phyloP scores from a whole-genome alignment of 2,797 vertebrate species.

The Xenopus petersii region DNA sequence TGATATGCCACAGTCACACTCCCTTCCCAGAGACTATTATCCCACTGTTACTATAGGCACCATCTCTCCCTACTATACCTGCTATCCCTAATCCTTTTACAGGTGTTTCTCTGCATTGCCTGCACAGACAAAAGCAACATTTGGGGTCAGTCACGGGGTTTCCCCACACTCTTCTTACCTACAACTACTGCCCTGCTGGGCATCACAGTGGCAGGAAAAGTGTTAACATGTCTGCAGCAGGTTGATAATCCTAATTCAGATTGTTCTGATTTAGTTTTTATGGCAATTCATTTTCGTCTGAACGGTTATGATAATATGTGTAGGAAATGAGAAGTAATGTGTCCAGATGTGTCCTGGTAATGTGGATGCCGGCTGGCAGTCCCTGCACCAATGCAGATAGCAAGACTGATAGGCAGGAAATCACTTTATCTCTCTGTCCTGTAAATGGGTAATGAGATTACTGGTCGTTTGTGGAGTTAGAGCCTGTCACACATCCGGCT shows the following conservation, averaged over 20 bases:
- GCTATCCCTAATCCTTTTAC: no score
- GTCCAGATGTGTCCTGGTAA: slow-evolving; percentile 34
- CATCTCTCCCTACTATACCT: no score
- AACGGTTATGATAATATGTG: slow-evolving; percentile 22
- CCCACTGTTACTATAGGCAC: no score
- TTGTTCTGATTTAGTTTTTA: slow-evolving; percentile 9
- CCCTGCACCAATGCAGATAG: not conserved
- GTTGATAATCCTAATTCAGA: not conserved
- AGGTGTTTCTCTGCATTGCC: no score
- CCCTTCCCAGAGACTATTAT: no score
- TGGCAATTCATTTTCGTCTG: slow-evolving; percentile 22
- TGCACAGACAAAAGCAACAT: no score
- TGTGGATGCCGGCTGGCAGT: slow-evolving; percentile 21
- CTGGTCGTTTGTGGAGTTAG: slow-evolving; percentile 21
- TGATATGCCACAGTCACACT: no score
- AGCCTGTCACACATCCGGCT: slow-evolving; percentile 16
- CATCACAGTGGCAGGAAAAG: not conserved
- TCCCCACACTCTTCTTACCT: no score
- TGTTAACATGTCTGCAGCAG: slow-evolving; percentile 7
- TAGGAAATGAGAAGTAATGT: slow-evolving; percentile 39
- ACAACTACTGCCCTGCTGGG: no score
- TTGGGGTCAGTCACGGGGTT: no score
- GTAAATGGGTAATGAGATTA: slow-evolving; percentile 41
- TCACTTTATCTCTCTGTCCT: slow-evolving; percentile 33
- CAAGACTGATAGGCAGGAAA: slow-evolving; percentile 26